These are phyloP conservation scores for Aphrophora alni DNA, from an alignment of 2,888 invertebrate species.

Conservation along the genomic window DNA sequence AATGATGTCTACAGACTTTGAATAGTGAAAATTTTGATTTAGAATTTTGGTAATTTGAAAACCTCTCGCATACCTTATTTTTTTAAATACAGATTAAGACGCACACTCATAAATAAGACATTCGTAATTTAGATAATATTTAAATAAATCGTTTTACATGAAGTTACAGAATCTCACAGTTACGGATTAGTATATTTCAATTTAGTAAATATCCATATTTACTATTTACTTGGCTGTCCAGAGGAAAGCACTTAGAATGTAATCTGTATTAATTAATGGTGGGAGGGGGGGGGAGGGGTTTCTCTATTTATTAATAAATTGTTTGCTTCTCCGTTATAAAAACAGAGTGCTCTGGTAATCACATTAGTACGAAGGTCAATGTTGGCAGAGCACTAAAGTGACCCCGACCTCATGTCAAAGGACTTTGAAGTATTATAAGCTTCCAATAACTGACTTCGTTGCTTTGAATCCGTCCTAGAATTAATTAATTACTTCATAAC, in stretches of 20 bases:
- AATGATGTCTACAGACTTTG: too few relatives aligned
- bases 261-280: neutral
- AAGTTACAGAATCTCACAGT: too few relatives aligned
- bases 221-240: neutral
- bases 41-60: too few relatives aligned
- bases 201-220: neutral
- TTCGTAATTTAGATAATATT: too few relatives aligned
- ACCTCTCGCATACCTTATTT: too few relatives aligned
- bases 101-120: too few relatives aligned
- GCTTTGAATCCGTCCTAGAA: neutral
- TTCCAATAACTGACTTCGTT: neutral
- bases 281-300: neutral
- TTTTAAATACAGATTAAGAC: too few relatives aligned
- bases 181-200: neutral
- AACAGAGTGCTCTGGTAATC: constrained; percentile 34
- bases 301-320: constrained; percentile 39
- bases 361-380: constrained; percentile 35
- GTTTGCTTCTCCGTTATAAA: constrained; percentile 37
- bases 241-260: neutral
- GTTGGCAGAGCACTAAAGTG: constrained; percentile 27
- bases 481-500: neutral
- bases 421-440: constrained; percentile 4
- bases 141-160: too few relatives aligned
- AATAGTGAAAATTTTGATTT: too few relatives aligned
- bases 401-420: neutral